A percentile compares a stretch with the other conserved stretches of the same genome.
phyloP scores from a whole-genome alignment of 2,888 invertebrate genomes.

The Brachyptera putata region DNA sequence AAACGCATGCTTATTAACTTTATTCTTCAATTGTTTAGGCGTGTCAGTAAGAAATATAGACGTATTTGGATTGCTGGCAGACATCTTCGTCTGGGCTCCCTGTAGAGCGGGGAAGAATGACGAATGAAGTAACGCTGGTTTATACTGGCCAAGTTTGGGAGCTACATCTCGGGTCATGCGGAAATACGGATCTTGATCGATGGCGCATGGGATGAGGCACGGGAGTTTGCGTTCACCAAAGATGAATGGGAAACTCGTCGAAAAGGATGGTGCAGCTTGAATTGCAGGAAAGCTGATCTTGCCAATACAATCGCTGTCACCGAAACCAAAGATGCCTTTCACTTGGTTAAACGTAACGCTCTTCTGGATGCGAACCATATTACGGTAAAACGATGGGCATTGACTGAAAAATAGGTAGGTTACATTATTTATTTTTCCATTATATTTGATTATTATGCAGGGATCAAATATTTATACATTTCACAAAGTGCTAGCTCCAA shows the following conservation, averaged over 20 bases:
- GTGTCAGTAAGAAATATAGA: conserved; percentile 95
- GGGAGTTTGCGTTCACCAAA: conserved; percentile 74
- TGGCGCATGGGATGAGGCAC: conserved; percentile 94
- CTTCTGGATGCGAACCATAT: conserved; percentile 87
- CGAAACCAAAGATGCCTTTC: conserved; percentile 97
- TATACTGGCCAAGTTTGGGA: conserved; percentile 77
- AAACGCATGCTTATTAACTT: conserved; percentile 94
- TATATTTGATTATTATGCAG: not conserved
- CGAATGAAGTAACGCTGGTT: conserved; percentile 84
- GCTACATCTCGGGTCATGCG: conserved; percentile 99
- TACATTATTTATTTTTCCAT: not conserved
- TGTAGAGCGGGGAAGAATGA: conserved; percentile 91
- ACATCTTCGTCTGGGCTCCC: conserved; percentile 98
- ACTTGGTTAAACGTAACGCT: conserved; percentile 97
- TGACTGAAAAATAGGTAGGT: conserved; percentile 53
- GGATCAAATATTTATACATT: not conserved
- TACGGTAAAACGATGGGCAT: conserved; percentile 87
- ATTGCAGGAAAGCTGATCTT: conserved; percentile 96
- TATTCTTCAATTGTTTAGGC: conserved; percentile 91
- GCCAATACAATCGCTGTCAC: conserved; percentile 91
- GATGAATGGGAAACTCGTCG: conserved; percentile 85
- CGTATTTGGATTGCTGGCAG: conserved; percentile 88
- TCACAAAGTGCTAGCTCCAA: too few species aligned
- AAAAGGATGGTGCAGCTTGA: conserved; percentile 92
- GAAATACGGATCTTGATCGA: conserved; percentile 99